Evolutionary conservation across 2,888 invertebrate species (phyloP), one percentile per base, ranked within the genome.

Genomic region (Margaritifera margaritifera): DNA sequence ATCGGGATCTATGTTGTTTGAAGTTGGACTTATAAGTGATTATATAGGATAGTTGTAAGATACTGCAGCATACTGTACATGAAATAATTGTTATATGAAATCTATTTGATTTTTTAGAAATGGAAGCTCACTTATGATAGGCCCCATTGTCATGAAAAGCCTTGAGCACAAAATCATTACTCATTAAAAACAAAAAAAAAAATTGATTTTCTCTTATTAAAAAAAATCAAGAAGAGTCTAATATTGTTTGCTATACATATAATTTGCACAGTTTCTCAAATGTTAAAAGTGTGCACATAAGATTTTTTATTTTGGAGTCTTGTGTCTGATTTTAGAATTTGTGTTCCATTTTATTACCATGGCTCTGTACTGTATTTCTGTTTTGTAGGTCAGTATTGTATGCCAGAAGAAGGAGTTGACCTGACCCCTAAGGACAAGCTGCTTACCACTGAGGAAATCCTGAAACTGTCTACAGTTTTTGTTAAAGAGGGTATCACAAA

Each of bases 321-420:
- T 24, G 24, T 56, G 15, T 56, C 15, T 56, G 2, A 56, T 56
- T 56, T 56, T 19, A 56, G 18, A 15, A 56, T 22, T 56, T 56
- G 42, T 55, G 27, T 61, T 25, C 2, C 3, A 5, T 60, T n/a
- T 61, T 19, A 51, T 27, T 24, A 53, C 24, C 4, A 31, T 20
- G 59, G 4, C 3, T 11, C 18, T n/a, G 15, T 42, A 62, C 24
- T 59, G 27, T 55, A 61, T 53, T 54, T 59, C 52, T 11, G 15
- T 42, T 42, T 42, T 78, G 56, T 85, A 97, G 97, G 97, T 91
- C 93, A 94, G 82, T 99, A 99, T 90, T 99, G 99, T 90, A 99
- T 99, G 99, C 99, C 99, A 15, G 95, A 94, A 57, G 96, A 96
- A 87, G 99, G 99, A 59, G 96, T 98, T 67, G 91, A 93, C 67